Conservation (phyloP, 2,888 invertebrate species). For the Philonicus albiceps region DNA sequence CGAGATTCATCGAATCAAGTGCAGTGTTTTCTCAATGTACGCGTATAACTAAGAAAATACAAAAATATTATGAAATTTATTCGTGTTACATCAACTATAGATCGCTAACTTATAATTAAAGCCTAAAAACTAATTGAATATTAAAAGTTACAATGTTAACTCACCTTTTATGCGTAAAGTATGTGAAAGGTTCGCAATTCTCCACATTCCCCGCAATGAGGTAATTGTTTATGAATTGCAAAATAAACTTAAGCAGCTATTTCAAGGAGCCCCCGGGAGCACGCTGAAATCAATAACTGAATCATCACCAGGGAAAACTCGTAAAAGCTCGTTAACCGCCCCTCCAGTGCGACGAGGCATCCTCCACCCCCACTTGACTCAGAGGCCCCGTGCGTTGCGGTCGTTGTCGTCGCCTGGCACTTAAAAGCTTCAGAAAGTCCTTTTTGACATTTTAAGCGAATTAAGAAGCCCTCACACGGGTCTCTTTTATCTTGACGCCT, state of each 20-base stretch:
- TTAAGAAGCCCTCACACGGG: constrained; percentile 1
- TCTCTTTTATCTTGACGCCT: constrained; percentile 45
- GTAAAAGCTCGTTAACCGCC: constrained; percentile 9
- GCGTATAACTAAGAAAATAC: no score
- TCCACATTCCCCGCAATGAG: not conserved
- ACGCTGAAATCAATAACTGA: constrained; percentile 25
- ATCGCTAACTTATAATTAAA: no score
- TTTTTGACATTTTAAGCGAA: constrained; percentile 28
- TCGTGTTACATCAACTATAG: no score
- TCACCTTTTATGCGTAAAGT: not conserved
- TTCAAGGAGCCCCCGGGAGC: not conserved
- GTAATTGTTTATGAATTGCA: not conserved
- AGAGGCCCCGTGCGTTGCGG: not conserved
- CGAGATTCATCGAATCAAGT: no score
- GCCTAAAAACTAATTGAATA: no score
- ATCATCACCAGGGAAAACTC: not conserved
- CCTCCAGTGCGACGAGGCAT: not conserved
- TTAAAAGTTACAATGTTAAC: no score
- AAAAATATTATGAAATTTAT: no score
- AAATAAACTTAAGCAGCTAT: not conserved
- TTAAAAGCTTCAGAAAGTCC: constrained; percentile 3
- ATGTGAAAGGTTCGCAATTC: not conserved
- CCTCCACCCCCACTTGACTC: not conserved
- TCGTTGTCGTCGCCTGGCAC: not conserved
- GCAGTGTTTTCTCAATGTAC: no score